Evolutionary conservation across 2,797 vertebrate species (phyloP).

Genomic region (Onychomys torridus): DNA sequence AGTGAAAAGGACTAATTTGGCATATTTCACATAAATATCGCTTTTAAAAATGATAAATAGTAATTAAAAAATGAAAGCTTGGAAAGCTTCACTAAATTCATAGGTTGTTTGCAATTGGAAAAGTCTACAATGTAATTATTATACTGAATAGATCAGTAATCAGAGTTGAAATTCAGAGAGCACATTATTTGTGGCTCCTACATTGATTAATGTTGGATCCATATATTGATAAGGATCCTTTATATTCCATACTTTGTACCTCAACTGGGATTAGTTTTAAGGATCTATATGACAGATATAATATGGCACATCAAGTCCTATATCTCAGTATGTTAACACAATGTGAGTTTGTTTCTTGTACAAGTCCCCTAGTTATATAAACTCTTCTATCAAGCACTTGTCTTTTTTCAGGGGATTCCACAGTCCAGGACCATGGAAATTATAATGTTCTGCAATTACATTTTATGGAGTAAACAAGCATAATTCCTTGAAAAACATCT

Average conservation of each 20-base stretch:
- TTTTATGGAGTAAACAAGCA: background rate
- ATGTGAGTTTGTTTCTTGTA: background rate
- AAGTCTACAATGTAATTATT: constrained; percentile 21
- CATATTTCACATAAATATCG: constrained; percentile 64
- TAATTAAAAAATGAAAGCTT: constrained; percentile 69
- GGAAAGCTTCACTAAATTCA: constrained; percentile 66
- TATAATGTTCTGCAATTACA: background rate
- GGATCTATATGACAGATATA: background rate
- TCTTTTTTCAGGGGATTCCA: background rate
- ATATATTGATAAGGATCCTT: background rate
- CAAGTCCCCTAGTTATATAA: background rate
- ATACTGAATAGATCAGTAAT: constrained; percentile 21
- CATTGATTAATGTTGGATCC: background rate
- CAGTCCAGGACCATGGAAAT: background rate
- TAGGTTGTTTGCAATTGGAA: constrained; percentile 28
- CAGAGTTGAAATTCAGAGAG: background rate
- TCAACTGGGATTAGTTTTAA: constrained; percentile 4
- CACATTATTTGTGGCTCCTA: constrained; percentile 32
- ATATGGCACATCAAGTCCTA: background rate
- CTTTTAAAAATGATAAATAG: constrained; percentile 63
- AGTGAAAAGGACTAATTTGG: constrained; percentile 66
- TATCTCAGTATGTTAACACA: background rate
- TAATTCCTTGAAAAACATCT: background rate
- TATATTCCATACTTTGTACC: background rate
- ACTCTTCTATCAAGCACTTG: background rate